Evolutionary conservation across 2,797 vertebrate species (phyloP).

Genomic region (Syngnathus acus): DNA sequence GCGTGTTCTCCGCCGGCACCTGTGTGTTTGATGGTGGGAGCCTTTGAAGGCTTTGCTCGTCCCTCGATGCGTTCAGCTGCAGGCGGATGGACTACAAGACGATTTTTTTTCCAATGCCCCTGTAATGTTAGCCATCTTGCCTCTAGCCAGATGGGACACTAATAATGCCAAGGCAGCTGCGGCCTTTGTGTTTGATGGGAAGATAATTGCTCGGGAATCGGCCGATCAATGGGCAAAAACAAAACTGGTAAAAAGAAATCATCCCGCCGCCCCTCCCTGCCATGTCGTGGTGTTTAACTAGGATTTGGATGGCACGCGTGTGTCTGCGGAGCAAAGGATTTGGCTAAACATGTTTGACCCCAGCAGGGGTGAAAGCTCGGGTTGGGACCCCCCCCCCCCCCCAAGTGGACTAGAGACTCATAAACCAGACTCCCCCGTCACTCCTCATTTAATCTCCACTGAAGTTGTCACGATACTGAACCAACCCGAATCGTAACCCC

Average conservation of each 20-base stretch:
- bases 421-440: not conserved
- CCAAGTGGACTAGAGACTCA: conserved; percentile 20
- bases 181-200: conserved; percentile 9
- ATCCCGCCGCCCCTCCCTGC: not conserved
- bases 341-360: conserved; percentile 23
- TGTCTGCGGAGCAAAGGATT: conserved; percentile 38
- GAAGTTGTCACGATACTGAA: not conserved
- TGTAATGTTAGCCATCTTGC: not conserved
- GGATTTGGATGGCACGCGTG: conserved; percentile 40
- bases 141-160: not conserved
- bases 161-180: not conserved
- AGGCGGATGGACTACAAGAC: conserved; percentile 1
- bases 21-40: conserved; percentile 30
- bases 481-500: not conserved
- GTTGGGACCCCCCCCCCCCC: conserved; percentile 8
- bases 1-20: not conserved
- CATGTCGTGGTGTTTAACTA: conserved; percentile 29
- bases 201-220: conserved; percentile 12
- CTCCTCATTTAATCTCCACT: not conserved
- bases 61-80: conserved; percentile 15
- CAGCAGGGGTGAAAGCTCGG: conserved; percentile 21
- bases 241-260: not conserved
- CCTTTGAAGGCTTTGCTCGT: conserved; percentile 30
- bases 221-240: not conserved
- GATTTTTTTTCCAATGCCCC: not conserved